Evolutionary conservation across 2,888 invertebrate species (phyloP).

Genomic region (Anarsia innoxiella): DNA sequence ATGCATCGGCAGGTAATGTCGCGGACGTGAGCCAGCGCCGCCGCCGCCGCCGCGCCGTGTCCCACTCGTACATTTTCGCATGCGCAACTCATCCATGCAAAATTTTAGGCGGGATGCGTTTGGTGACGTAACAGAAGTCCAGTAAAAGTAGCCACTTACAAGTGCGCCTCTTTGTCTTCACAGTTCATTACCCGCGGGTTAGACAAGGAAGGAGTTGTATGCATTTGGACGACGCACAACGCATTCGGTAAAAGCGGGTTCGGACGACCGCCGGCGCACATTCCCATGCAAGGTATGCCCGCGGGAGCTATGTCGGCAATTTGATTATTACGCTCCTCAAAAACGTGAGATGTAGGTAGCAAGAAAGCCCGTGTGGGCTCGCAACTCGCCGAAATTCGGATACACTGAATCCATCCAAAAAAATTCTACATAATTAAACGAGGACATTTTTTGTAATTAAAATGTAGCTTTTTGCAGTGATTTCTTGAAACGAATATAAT

Average conservation of each 20-base stretch:
- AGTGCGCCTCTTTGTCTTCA: constrained; percentile 51
- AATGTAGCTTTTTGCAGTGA: constrained; percentile 52
- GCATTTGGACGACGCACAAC: constrained; percentile 58
- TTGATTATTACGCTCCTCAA: constrained; percentile 73
- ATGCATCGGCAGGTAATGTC: constrained; percentile 70
- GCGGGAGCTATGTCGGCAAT: constrained; percentile 70
- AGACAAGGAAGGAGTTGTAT: constrained; percentile 56
- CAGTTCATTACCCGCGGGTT: constrained; percentile 36
- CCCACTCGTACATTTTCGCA: constrained; percentile 49
- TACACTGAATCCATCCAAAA: constrained; percentile 56
- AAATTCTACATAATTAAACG: constrained; percentile 51
- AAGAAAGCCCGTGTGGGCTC: constrained; percentile 68
- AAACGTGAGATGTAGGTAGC: constrained; percentile 71
- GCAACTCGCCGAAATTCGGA: constrained; percentile 51
- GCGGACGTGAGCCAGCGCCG: constrained; percentile 58
- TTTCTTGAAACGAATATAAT: constrained; percentile 42
- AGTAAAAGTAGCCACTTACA: constrained; percentile 58
- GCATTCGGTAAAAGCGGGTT: constrained; percentile 71
- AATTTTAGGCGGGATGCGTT: constrained; percentile 74
- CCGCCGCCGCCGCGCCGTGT: constrained; percentile 32
- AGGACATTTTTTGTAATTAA: constrained; percentile 68
- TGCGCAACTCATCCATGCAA: constrained; percentile 72
- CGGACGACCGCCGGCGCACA: constrained; percentile 63
- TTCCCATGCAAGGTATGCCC: constrained; percentile 73
- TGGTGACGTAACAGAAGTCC: constrained; percentile 51